Evolutionary conservation across 2,113 vertebrate genomes (phyloP).

Genomic region (Andinoacara biseriatus): DNA sequence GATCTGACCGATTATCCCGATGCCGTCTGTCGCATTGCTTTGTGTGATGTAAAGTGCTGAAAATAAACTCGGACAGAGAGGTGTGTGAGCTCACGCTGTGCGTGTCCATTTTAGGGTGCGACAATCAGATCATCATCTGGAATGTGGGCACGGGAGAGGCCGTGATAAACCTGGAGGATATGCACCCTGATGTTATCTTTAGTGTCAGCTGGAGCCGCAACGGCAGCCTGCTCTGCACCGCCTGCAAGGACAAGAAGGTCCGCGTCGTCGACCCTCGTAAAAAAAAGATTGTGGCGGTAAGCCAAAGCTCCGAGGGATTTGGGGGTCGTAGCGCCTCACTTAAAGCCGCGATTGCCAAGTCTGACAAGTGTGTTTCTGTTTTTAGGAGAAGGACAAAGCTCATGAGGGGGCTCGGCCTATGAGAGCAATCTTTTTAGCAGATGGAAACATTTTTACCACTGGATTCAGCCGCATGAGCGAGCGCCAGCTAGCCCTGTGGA

Average conservation of each 20-base stretch:
- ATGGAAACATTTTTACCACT: conserved; percentile 96
- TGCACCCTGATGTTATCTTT: conserved; percentile 96
- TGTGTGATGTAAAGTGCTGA: conserved; percentile 27
- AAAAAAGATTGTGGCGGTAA: conserved; percentile 88
- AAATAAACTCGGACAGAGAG: conserved; percentile 52
- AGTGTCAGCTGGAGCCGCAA: conserved; percentile 97
- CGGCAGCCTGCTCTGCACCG: conserved; percentile 93
- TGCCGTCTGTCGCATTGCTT: conserved; percentile 16
- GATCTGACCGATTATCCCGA: conserved; percentile 40
- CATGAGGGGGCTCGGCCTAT: conserved; percentile 96
- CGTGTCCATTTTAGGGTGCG: conserved; percentile 84
- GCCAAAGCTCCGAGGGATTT: conserved; percentile 56
- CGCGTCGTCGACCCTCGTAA: conserved; percentile 95
- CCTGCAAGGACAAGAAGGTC: conserved; percentile 98
- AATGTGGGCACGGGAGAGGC: conserved; percentile 96
- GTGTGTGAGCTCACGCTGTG: conserved; percentile 24
- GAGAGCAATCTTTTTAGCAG: conserved; percentile 93
- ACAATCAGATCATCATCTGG: conserved; percentile 95
- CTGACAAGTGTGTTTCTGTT: conserved; percentile 52
- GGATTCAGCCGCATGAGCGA: conserved; percentile 99
- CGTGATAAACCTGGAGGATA: conserved; percentile 92
- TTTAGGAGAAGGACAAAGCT: conserved; percentile 95
- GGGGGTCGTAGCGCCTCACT: not conserved
- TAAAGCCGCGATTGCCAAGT: not conserved
- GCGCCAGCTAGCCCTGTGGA: conserved; percentile 96